Evolutionary conservation across 2,888 invertebrate genomes (phyloP), one percentile per base, ranked within the genome.

Genomic region (Bedellia somnulentella): DNA sequence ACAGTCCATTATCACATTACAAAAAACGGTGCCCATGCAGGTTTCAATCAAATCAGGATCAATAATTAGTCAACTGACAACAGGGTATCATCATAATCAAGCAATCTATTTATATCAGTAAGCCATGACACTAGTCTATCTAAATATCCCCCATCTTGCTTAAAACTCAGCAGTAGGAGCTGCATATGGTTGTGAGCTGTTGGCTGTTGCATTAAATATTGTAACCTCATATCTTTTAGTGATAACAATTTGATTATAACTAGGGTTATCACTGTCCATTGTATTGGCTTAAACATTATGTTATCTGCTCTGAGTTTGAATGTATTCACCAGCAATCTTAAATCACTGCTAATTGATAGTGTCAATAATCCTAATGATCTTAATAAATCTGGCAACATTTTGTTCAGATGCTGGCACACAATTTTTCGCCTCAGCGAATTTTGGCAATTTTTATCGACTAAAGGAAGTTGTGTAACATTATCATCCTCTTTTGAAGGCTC

Each of bases 201-300:
- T 2, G 56, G 55, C 23, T 61, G 56, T 13, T 49, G 46, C 30
- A 76, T 37, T 24, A 61, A 43, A 29, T 48, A 42, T 15, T 52
- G 51, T n/a, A 76, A 44, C 21, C 55, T 43, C 21, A 44, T 49
- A 41, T 75, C 59, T 33, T 60, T 48, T 1, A 76, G 39, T 2
- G 75, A 70, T 13, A 77, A 39, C 76, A 89, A 64, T 56, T 84
- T 82, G 13, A 88, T 78, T 23, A 88, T 68, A 23, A 87, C 61
- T n/a, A 88, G 62, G 3, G 82, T 80, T 33, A 88, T 80, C 15
- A 87, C 58, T 35, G 77, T 84, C 87, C 87, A 88, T 44, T 87
- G 82, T 9, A 77, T 61, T 1, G 85, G 84, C 52, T 83, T 86
- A 45, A 88, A 86, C 46, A 82, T 78, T 17, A 89, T 83, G 49